Evolutionary conservation across 37 sponge, comb jelly and placozoan species (phyloP), one percentile per base, ranked within the genome.

Genomic region (Eunapius fragilis): DNA sequence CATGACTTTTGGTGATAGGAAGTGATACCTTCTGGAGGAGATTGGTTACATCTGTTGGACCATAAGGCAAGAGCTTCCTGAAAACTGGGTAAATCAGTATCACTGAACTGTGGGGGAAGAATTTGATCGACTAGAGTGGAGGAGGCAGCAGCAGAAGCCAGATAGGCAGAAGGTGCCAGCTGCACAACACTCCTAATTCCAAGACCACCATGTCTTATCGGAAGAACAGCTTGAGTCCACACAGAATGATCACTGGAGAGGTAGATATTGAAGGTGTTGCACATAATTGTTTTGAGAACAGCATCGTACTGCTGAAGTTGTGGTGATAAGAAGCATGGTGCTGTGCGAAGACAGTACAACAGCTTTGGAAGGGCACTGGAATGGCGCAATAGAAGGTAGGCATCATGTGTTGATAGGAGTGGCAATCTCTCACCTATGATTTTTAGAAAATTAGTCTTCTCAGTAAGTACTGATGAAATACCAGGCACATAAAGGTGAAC

Each of bases 181-280:
- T 84, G 68, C 30, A 68, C 84, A 38, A 70, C 85, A 41, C 81
- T 84, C 81, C 85, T 2, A 50, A 89, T 33, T n/a, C 82, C 90
- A 74, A 90, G 82, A 6, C 90, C 85, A 27, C 90, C 90, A 7
- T 27, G 68, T 5, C 35, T 75, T 7, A 88, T 78, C 2, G 82
- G 90, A 69, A 90, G 90, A 48, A 77, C 81, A 13, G 90, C 82
- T 33, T 90, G 90, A 36, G 30, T 25, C 90, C 85, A 90, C 23
- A 78, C 80, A 28, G 78, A 74, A 58, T 80, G 75, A 82, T 41
- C 74, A 31, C 31, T 37, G 3, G 24, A 25, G 37, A 81, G 30
- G 9, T 81, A 1, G 31, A 90, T 69, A 41, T 90, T 86, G 76
- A 41, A 19, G 24, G 82, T 81, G 2, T 19, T 28, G 25, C 70